Base-by-base conservation (phyloP, 2,113 vertebrate genomes). In the Anguilla japonica region DNA sequence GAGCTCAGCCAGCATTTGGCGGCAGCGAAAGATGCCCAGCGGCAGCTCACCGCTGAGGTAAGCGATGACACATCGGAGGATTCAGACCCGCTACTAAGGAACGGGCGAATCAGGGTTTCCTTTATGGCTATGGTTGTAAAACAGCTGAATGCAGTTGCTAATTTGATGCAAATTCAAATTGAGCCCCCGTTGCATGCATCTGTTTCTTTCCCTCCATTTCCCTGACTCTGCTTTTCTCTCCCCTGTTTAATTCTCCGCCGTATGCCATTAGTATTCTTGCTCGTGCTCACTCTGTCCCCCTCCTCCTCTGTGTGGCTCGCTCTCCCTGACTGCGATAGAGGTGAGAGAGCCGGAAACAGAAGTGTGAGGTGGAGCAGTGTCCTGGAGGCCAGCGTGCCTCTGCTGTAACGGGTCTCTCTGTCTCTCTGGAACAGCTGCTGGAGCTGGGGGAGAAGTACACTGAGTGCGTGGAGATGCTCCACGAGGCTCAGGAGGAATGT, bases 381-480 rank as follows among this genome's bases (percentile, higher is more conserved):
- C 5, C 60, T 22, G 60, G 26, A 67, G 20, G n/a, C 39, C 29
- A 6, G n/a, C 14, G 15, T 78, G 4, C 7, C 60, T 67, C 18
- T 67, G 16, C 1, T 26, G 20, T 63, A 3, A 26, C 22, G 5
- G 13, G 75, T 79, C 71, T 71, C 20, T 34, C 71, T 75, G 60
- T 67, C 0, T 41, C 88, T 0, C 85, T 78, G 0, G 18, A 0
- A 85, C 91, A 99, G 98, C 94, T 99, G 75, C 96, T 96, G 29
- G 98, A 99, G 92, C 92, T 99, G 94, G 98, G 97, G 87, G 97
- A 98, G 93, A 99, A 99, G 90, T 99, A 99, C 6, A 95, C 94
- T 0, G 98, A 99, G 94, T 99, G 98, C 87, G 98, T 99, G 83
- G 98, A 99, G 93, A 99, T 99, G 97, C 97, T 99, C 83, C 98